Conservation (phyloP, 1,140 invertebrate species). For the Geopemphigus sp. region DNA sequence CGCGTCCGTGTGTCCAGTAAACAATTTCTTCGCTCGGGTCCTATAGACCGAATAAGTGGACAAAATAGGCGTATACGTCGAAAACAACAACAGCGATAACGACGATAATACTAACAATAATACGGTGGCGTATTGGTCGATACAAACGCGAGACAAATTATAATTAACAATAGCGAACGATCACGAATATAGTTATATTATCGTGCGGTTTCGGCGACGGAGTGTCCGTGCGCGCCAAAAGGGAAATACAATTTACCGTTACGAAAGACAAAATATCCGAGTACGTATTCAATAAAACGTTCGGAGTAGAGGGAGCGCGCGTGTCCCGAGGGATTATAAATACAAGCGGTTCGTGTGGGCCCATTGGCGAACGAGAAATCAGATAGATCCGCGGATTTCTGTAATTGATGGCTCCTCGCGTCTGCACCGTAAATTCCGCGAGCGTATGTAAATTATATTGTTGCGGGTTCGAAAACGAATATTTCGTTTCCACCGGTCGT, state of each 20-base stretch:
- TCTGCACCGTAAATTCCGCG: neutral
- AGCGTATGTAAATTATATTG: conserved; percentile 5
- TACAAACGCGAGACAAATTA: too few species aligned
- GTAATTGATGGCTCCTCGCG: conserved; percentile 10
- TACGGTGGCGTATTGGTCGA: too few species aligned
- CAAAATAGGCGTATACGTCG: neutral
- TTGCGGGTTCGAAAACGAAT: neutral
- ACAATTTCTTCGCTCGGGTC: conserved; percentile 11
- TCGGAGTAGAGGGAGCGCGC: neutral
- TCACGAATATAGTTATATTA: too few species aligned
- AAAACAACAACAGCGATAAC: neutral
- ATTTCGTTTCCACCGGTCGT: too few species aligned
- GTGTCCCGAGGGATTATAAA: neutral
- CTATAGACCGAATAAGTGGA: neutral
- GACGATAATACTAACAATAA: too few species aligned
- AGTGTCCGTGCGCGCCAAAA: too few species aligned
- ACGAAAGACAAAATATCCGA: too few species aligned
- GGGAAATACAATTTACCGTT: too few species aligned
- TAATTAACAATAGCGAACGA: too few species aligned
- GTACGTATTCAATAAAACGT: too few species aligned
- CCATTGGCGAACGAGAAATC: conserved; percentile 20
- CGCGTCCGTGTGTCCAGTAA: neutral
- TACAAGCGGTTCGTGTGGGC: neutral
- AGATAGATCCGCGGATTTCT: neutral
- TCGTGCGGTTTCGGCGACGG: too few species aligned